These are phyloP conservation scores for Ammodytes dubius DNA, from an alignment of 2,113 vertebrate species.

Conservation along the genomic window DNA sequence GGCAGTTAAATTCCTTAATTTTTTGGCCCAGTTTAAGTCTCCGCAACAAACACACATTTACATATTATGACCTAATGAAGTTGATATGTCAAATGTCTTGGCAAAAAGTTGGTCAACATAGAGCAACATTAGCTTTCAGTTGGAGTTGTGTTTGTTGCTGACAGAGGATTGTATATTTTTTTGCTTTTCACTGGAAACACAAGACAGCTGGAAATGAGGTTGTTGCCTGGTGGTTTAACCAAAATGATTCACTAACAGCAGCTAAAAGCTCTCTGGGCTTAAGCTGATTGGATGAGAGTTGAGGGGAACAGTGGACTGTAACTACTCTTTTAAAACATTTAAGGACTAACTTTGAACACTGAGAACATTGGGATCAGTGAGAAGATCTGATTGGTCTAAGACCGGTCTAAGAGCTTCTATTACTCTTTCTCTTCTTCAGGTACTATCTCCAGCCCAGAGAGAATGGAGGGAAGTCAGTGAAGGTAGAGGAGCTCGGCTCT, in stretches of 20 bases:
- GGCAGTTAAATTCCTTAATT: not conserved
- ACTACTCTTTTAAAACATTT: not conserved
- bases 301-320: not conserved
- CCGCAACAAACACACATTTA: not conserved
- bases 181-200: not conserved
- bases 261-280: not conserved
- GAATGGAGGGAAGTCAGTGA: conserved; percentile 92
- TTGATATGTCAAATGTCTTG: not conserved
- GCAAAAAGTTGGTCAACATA: not conserved
- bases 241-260: not conserved
- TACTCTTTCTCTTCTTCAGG: conserved; percentile 78
- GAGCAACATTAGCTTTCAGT: not conserved
- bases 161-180: not conserved
- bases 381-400: not conserved
- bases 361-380: not conserved
- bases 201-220: not conserved
- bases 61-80: not conserved
- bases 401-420: not conserved
- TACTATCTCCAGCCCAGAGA: conserved; percentile 98
- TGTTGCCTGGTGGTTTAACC: not conserved
- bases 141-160: not conserved
- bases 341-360: not conserved
- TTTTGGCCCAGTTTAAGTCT: not conserved
- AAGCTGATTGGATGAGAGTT: not conserved
- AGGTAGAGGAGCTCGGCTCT: conserved; percentile 95